phyloP scores from a whole-genome alignment of 2,113 vertebrate species.

The Hemicordylus capensis region DNA sequence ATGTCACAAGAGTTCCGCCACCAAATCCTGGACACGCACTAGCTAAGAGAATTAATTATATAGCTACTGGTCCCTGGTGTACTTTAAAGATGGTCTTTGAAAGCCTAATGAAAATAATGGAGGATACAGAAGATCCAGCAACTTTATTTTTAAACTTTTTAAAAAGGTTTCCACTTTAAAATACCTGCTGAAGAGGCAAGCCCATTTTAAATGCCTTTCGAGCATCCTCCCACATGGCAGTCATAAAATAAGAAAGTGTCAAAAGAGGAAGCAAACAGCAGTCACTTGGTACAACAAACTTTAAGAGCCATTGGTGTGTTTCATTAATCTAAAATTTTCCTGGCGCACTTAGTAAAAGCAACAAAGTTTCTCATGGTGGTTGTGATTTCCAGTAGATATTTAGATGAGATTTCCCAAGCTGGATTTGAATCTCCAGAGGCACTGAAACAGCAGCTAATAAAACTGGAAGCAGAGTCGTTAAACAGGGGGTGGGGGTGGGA shows the following conservation, averaged over 20 bases:
- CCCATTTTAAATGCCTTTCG: not conserved
- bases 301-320: not conserved
- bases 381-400: constrained; percentile 6
- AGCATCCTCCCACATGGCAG: not conserved
- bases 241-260: not conserved
- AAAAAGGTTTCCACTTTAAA: not conserved
- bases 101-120: not conserved
- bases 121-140: not conserved
- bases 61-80: not conserved
- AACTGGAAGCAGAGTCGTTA: not conserved
- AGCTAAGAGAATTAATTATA: too few species aligned
- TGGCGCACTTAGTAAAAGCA: not conserved
- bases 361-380: not conserved
- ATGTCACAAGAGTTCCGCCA: too few species aligned
- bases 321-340: not conserved
- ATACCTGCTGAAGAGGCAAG: not conserved
- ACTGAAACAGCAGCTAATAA: not conserved
- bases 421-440: not conserved
- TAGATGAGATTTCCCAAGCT: not conserved
- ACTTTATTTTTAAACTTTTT: not conserved
- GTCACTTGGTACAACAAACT: not conserved
- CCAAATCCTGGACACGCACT: too few species aligned
- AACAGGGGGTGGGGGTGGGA: not conserved
- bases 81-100: not conserved
- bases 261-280: not conserved